Evolutionary conservation across 2,888 invertebrate species (phyloP).

Genomic region (Cotesia congregata): DNA sequence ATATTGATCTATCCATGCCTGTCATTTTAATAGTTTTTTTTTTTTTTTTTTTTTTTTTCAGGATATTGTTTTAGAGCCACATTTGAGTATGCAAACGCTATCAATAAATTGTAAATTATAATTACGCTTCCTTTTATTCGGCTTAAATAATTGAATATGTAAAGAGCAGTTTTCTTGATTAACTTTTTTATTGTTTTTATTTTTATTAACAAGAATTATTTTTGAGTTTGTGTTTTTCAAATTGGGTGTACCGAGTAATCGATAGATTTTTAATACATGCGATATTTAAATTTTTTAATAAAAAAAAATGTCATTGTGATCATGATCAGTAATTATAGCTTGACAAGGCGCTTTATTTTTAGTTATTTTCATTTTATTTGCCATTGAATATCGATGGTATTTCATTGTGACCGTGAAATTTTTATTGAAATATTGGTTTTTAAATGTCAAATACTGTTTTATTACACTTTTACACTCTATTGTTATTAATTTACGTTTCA

Average conservation of each 20-base stretch:
- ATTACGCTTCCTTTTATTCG: not conserved
- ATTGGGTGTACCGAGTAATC: not conserved
- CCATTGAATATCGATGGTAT: not conserved
- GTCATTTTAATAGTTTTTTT: constrained; percentile 53
- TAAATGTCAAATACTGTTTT: not conserved
- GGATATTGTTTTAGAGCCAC: constrained; percentile 17
- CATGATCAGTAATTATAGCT: not conserved
- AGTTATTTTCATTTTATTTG: not conserved
- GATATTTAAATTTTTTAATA: not conserved
- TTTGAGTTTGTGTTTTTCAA: not conserved
- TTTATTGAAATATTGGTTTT: constrained; percentile 1
- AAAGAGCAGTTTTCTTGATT: too few species aligned
- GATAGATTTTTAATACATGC: not conserved
- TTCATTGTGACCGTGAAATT: not conserved
- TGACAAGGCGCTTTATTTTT: not conserved
- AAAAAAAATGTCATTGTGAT: not conserved
- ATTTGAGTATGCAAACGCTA: not conserved
- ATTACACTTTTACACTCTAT: not conserved
- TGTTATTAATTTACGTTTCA: not conserved
- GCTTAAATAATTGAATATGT: not conserved
- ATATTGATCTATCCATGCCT: constrained; percentile 63
- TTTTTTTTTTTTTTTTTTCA: constrained; percentile 18
- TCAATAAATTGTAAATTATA: too few species aligned
- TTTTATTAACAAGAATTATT: too few species aligned
- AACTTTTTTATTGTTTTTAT: not conserved